Evolutionary conservation across 2,888 invertebrate genomes (phyloP).

Genomic region (Auanema freiburgensis): DNA sequence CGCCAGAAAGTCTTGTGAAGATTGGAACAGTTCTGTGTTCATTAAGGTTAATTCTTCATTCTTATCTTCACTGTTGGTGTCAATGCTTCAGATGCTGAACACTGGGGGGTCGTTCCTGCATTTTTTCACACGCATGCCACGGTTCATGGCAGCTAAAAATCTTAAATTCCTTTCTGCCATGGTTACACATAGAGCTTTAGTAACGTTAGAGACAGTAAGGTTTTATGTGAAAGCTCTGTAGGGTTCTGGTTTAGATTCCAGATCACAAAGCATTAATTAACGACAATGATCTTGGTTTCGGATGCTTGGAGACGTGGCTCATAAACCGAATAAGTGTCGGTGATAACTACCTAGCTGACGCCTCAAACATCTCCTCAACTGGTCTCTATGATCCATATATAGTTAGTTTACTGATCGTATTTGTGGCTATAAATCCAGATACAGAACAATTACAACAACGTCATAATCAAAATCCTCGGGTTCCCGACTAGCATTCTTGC

Average conservation of each 20-base stretch:
- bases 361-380: conserved; percentile 86
- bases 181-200: conserved; percentile 54
- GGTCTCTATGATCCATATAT: conserved; percentile 91
- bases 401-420: conserved; percentile 55
- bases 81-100: conserved; percentile 38
- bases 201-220: conserved; percentile 37
- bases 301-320: conserved; percentile 91
- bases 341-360: conserved; percentile 76
- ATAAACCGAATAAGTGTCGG: conserved; percentile 73
- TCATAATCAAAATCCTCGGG: conserved; percentile 75
- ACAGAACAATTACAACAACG: conserved; percentile 78
- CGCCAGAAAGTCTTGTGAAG: conserved; percentile 41
- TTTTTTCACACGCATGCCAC: conserved; percentile 77
- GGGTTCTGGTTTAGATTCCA: conserved; percentile 57
- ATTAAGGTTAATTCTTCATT: conserved; percentile 31
- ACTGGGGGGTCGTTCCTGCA: conserved; percentile 76
- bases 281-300: conserved; percentile 74
- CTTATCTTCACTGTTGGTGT: not conserved
- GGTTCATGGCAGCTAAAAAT: conserved; percentile 83
- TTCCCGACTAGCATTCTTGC: conserved; percentile 79
- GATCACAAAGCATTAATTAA: conserved; percentile 71
- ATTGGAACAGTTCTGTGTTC: conserved; percentile 46
- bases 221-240: too few species aligned
- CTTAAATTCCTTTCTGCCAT: conserved; percentile 67
- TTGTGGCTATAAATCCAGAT: not conserved